A percentile compares a stretch with the other conserved stretches of the same genome.
Evolutionary conservation across 2,113 vertebrate species (phyloP).

Genomic region (Microcebus jonahi): DNA sequence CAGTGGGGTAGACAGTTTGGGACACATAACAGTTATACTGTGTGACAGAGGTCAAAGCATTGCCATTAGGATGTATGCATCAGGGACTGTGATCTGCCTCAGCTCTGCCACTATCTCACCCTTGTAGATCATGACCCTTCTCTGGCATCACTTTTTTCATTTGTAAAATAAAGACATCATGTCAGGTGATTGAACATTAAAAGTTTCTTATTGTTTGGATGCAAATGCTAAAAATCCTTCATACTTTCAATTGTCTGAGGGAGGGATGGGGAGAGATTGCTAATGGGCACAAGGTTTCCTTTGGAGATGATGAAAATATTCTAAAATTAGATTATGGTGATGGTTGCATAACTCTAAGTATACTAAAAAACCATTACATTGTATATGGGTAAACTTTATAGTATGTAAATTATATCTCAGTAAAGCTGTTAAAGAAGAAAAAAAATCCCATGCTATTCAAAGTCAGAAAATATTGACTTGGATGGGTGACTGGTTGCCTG

Average conservation of each 20-base stretch:
- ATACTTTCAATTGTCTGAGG: not conserved
- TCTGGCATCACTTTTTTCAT: constrained; percentile 5
- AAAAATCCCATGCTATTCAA: not conserved
- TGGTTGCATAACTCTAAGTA: not conserved
- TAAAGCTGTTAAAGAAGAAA: constrained; percentile 43
- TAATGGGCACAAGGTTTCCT: constrained; percentile 10
- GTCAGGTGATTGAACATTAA: not conserved
- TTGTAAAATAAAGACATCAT: constrained; percentile 20
- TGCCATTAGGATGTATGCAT: not conserved
- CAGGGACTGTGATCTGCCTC: not conserved
- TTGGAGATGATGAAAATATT: not conserved
- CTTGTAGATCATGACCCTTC: not conserved
- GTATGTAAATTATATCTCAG: constrained; percentile 27
- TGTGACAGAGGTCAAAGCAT: not conserved
- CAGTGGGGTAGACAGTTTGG: not conserved
- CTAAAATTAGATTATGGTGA: constrained; percentile 40
- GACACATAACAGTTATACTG: not conserved
- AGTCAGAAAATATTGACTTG: constrained; percentile 19
- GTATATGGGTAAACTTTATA: constrained; percentile 11
- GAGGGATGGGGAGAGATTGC: not conserved
- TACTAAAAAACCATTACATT: constrained; percentile 18
- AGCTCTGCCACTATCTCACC: not conserved
- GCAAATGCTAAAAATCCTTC: not conserved
- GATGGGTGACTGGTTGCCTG: not conserved
- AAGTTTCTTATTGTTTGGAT: not conserved